These are phyloP conservation scores for Malacosoma neustria DNA, from an alignment of 2,888 invertebrate species.

Conservation along the genomic window DNA sequence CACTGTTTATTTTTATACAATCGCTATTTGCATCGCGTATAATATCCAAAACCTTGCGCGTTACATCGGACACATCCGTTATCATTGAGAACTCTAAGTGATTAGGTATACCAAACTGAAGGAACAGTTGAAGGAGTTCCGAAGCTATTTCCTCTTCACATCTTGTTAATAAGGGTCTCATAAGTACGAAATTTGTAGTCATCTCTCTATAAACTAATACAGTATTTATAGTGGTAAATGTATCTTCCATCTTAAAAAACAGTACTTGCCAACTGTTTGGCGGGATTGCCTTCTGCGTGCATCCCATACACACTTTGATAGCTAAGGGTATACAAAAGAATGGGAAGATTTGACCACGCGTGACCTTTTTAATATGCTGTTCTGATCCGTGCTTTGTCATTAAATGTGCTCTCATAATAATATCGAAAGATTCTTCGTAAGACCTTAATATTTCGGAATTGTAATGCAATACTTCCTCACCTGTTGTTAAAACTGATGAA, in stretches of 20 bases:
- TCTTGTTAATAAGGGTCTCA: neutral
- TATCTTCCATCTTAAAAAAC: neutral
- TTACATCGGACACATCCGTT: neutral
- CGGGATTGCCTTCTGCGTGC: neutral
- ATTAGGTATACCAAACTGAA: neutral
- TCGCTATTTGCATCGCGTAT: no score
- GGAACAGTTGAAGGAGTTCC: neutral
- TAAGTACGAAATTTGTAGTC: neutral
- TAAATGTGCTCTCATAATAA: neutral
- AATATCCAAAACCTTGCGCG: neutral
- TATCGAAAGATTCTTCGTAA: neutral
- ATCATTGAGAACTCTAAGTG: neutral
- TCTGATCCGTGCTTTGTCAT: neutral
- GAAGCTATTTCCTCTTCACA: neutral
- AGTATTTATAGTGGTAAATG: neutral
- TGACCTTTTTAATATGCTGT: neutral
- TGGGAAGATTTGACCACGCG: neutral
- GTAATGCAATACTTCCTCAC: neutral
- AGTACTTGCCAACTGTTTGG: neutral
- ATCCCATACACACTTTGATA: neutral
- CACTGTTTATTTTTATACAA: no score
- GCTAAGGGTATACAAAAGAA: slow-evolving; percentile 1
- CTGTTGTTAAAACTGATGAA: neutral
- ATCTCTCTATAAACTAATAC: neutral
- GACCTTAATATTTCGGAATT: neutral